phyloP scores from a whole-genome alignment of 2,113 vertebrate genomes.

The Bubo blakistoni region DNA sequence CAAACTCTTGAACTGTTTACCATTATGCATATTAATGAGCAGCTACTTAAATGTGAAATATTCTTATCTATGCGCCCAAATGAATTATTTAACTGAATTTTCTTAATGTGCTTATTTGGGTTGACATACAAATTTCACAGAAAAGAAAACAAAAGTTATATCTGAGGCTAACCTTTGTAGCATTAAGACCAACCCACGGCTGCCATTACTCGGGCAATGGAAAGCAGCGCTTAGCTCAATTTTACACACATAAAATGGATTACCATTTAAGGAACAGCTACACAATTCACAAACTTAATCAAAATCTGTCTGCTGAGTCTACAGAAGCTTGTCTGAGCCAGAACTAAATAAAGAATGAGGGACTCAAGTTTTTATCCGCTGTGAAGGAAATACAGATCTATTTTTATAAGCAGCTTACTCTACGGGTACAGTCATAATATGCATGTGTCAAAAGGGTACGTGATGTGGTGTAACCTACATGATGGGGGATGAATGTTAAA shows the following conservation, averaged over 20 bases:
- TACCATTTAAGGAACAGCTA: background rate
- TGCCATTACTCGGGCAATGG: background rate
- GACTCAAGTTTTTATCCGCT: background rate
- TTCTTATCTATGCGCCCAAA: background rate
- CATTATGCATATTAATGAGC: background rate
- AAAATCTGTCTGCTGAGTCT: background rate
- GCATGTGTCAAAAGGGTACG: background rate
- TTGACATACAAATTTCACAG: background rate
- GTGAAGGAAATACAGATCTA: background rate
- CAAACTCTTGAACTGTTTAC: background rate
- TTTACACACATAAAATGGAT: background rate
- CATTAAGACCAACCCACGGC: background rate
- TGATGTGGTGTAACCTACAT: background rate
- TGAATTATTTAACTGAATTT: background rate
- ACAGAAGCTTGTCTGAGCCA: background rate
- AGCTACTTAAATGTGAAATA: background rate
- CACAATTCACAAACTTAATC: background rate
- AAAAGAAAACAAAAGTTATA: background rate
- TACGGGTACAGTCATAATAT: background rate
- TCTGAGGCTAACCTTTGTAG: background rate
- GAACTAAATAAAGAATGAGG: background rate
- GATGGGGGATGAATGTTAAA: background rate
- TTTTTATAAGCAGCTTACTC: background rate
- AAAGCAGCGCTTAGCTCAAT: background rate
- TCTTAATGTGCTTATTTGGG: background rate